Evolutionary conservation across 2,797 vertebrate genomes (phyloP).

Genomic region (Helicolenus hilgendorfi): DNA sequence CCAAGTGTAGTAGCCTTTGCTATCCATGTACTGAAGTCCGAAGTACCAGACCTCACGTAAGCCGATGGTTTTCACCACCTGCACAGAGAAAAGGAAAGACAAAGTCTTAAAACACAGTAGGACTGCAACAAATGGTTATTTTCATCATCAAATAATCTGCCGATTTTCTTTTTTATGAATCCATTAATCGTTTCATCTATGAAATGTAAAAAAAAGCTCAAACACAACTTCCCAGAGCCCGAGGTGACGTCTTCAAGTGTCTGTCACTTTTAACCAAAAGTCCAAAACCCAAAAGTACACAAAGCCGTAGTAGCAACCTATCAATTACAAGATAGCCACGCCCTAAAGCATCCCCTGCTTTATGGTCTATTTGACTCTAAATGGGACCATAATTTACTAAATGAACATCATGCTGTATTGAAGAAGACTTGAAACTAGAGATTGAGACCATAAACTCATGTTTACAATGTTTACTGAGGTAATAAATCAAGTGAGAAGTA

Average conservation of each 20-base stretch:
- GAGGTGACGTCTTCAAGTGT: background rate
- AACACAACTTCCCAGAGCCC: background rate
- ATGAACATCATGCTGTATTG: too few species aligned
- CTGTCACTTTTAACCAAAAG: too few species aligned
- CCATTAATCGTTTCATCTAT: background rate
- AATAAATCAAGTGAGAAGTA: too few species aligned
- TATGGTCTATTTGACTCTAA: too few species aligned
- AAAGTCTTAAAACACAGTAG: background rate
- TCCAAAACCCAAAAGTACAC: too few species aligned
- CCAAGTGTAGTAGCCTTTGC: slow-evolving; percentile 96
- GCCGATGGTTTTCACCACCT: slow-evolving; percentile 99
- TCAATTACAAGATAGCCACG: too few species aligned
- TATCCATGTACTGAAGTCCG: slow-evolving; percentile 95
- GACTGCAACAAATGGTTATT: background rate
- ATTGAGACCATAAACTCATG: too few species aligned
- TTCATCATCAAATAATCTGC: background rate
- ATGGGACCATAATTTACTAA: too few species aligned
- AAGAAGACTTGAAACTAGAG: too few species aligned
- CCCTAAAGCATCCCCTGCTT: too few species aligned
- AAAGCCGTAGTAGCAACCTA: too few species aligned
- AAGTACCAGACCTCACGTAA: slow-evolving; percentile 98
- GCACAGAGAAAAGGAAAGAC: slow-evolving; percentile 1
- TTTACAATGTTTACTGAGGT: too few species aligned
- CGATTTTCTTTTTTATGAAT: background rate
- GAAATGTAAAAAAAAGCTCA: background rate